phyloP scores from a whole-genome alignment of 2,888 invertebrate species.

The Lasiommata megera region DNA sequence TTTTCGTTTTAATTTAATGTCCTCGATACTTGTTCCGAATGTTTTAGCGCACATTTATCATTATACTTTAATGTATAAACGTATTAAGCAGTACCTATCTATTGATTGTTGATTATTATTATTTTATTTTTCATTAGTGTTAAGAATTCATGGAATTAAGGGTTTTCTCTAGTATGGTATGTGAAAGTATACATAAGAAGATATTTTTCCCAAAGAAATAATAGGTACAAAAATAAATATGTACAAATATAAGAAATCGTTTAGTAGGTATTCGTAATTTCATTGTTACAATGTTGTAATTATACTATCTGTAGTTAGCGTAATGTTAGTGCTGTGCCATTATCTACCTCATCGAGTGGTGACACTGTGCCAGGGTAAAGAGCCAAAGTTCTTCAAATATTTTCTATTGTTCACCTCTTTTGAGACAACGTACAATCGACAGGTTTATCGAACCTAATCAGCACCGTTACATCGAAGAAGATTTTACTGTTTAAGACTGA shows the following conservation, averaged over 20 bases:
- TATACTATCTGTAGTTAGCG: constrained; percentile 65
- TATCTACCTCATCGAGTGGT: constrained; percentile 72
- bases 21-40: constrained; percentile 52
- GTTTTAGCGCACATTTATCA: constrained; percentile 69
- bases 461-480: constrained; percentile 41
- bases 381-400: constrained; percentile 74
- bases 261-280: constrained; percentile 62
- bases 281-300: constrained; percentile 73
- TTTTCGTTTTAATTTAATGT: constrained; percentile 58
- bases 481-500: constrained; percentile 64
- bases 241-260: constrained; percentile 72
- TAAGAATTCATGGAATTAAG: constrained; percentile 61
- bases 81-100: constrained; percentile 45
- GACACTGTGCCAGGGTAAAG: constrained; percentile 67
- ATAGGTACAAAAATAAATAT: constrained; percentile 78
- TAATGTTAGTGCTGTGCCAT: constrained; percentile 67
- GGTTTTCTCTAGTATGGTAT: constrained; percentile 49
- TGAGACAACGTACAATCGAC: constrained; percentile 47
- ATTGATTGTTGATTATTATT: constrained; percentile 78
- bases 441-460: constrained; percentile 29
- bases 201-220: constrained; percentile 78
- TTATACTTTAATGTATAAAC: constrained; percentile 53
- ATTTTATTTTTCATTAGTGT: constrained; percentile 67
- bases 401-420: constrained; percentile 59
- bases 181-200: constrained; percentile 45